Evolutionary conservation across 1,140 invertebrate genomes (phyloP).

Genomic region (Micrasema longulum): DNA sequence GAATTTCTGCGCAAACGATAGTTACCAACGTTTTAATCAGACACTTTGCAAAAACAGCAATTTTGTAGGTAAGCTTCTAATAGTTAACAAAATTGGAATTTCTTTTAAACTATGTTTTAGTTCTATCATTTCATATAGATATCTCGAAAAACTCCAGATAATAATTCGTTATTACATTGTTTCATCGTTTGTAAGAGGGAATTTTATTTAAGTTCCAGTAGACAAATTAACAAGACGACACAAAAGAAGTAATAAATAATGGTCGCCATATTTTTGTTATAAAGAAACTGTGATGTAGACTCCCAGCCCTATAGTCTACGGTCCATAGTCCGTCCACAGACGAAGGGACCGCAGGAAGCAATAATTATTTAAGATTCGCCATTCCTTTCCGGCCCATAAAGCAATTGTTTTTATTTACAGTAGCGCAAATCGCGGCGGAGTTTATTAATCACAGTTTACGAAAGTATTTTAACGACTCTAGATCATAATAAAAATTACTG

Average conservation of each 20-base stretch:
- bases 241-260: conserved; percentile 36
- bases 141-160: too few relatives aligned
- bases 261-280: conserved; percentile 26
- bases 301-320: not conserved
- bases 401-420: conserved; percentile 53
- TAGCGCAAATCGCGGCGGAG: conserved; percentile 12
- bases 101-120: too few relatives aligned
- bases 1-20: too few relatives aligned
- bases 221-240: conserved; percentile 33
- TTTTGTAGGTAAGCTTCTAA: too few relatives aligned
- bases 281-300: conserved; percentile 13
- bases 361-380: conserved; percentile 54
- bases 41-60: too few relatives aligned
- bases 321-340: conserved; percentile 7
- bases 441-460: conserved; percentile 19
- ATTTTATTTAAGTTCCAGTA: conserved; percentile 20
- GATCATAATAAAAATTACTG: too few relatives aligned
- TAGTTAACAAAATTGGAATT: too few relatives aligned
- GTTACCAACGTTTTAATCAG: too few relatives aligned
- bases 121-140: too few relatives aligned
- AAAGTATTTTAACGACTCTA: too few relatives aligned
- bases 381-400: conserved; percentile 52
- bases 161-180: not conserved
- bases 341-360: conserved; percentile 35
- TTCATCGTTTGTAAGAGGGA: not conserved